Conservation (phyloP, 1,140 invertebrate species). For the Drosophila yakuba region DNA sequence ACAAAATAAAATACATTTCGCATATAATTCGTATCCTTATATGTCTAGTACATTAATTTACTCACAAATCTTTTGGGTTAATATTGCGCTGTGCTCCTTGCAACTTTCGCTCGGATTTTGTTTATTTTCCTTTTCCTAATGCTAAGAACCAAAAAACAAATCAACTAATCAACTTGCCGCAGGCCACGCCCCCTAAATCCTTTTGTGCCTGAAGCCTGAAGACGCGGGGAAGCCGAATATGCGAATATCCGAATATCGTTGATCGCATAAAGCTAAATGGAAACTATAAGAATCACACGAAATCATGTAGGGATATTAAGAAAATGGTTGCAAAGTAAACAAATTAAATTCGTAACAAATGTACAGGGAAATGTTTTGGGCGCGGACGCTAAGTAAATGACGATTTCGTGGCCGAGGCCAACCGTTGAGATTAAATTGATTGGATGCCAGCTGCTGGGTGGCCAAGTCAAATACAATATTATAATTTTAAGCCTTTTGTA, state of each 20-base stretch:
- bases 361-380: conserved; percentile 46
- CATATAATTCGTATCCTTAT: conserved; percentile 74
- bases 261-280: conserved; percentile 47
- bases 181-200: conserved; percentile 35
- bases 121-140: conserved; percentile 45
- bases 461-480: conserved; percentile 38
- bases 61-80: conserved; percentile 78
- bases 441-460: conserved; percentile 9
- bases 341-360: conserved; percentile 75
- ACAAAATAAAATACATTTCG: conserved; percentile 79
- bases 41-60: conserved; percentile 69
- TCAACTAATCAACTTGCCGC: conserved; percentile 41
- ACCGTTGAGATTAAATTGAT: conserved; percentile 44
- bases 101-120: conserved; percentile 16
- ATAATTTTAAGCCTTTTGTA: conserved; percentile 44
- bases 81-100: conserved; percentile 70
- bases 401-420: conserved; percentile 30
- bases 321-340: conserved; percentile 19
- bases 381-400: conserved; percentile 41
- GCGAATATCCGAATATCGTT: conserved; percentile 21
- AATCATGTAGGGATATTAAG: conserved; percentile 31
- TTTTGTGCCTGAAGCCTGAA: conserved; percentile 44
- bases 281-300: conserved; percentile 66
- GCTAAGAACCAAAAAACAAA: conserved; percentile 51
- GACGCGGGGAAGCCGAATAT: conserved; percentile 31